phyloP scores from a whole-genome alignment of 2,888 invertebrate species.

The Leucania comma region DNA sequence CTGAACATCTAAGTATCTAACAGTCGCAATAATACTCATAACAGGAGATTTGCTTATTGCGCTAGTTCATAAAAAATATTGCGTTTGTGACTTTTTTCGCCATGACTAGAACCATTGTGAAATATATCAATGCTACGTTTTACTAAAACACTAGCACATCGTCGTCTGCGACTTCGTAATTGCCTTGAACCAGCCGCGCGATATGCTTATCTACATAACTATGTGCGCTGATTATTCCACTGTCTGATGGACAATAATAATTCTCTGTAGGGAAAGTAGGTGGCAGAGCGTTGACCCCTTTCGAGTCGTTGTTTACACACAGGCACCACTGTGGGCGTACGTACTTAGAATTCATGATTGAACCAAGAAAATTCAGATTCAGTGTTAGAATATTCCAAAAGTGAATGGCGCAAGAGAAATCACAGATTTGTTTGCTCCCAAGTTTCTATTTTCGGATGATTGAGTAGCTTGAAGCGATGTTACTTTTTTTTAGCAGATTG shows the following conservation, averaged over 20 bases:
- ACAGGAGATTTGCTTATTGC: constrained; percentile 5
- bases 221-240: constrained; percentile 62
- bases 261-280: constrained; percentile 80
- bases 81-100: constrained; percentile 21
- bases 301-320: constrained; percentile 64
- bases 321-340: constrained; percentile 61
- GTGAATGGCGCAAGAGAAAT: constrained; percentile 70
- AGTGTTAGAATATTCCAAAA: constrained; percentile 63
- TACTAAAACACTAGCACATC: constrained; percentile 23
- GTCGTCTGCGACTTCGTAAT: constrained; percentile 39
- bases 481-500: constrained; percentile 64
- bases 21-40: neutral
- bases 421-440: constrained; percentile 68
- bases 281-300: constrained; percentile 79
- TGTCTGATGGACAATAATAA: constrained; percentile 67
- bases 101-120: constrained; percentile 27
- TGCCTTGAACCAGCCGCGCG: constrained; percentile 57
- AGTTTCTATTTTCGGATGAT: constrained; percentile 74
- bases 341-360: constrained; percentile 63
- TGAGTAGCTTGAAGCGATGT: constrained; percentile 64
- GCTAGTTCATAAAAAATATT: constrained; percentile 12
- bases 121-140: constrained; percentile 24
- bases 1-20: constrained; percentile 1
- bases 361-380: constrained; percentile 61
- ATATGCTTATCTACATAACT: constrained; percentile 61